Evolutionary conservation across 1,140 invertebrate genomes (phyloP), one percentile per base, ranked within the genome.

Genomic region (Bicyclus anynana): DNA sequence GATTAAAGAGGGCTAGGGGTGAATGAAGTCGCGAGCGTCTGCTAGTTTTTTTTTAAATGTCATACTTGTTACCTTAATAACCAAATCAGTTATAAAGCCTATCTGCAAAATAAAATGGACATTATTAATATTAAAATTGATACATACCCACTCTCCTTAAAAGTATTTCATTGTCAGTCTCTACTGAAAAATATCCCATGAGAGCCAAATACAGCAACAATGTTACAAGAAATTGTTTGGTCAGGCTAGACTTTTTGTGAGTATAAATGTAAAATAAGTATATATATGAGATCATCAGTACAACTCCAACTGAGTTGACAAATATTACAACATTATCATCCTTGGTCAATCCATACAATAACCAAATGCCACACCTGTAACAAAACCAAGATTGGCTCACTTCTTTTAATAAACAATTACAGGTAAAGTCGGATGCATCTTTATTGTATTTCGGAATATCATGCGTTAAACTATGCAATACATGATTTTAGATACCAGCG

Each of bases 251-350:
- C 76, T 93, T 94, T 62, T 92, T 92, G 14, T 91, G 78, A 37
- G 91, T 92, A 70, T 91, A 94, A 2, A 89, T 69, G 52, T 91
- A 91, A 79, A 92, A 94, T 53, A 93, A 89, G 17, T 90, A 62
- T 13, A 91, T 84, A 73, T 95, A 95, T 18, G 80, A 85, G 46
- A 91, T 75, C 87, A 94, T 93, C 33, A 95, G 84, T 35, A 86
- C 62, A n/a, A 91, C 67, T 21, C 94, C 94, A 73, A 94, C 90
- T 21, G 89, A 73, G 82, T 95, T 95, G 1, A 95, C 93, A 61
- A 92, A 75, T 46, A 93, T 90, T 60, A 95, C 88, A 57, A 92
- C 92, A 14, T 74, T 76, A 78, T 95, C 94, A 51, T 89, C 72
- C 61, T 93, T 93, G 50, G 93, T 77, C 44, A 92, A 78, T 35